Base-by-base conservation (phyloP, 2,113 vertebrate species). In the Platycercus adscitus region DNA sequence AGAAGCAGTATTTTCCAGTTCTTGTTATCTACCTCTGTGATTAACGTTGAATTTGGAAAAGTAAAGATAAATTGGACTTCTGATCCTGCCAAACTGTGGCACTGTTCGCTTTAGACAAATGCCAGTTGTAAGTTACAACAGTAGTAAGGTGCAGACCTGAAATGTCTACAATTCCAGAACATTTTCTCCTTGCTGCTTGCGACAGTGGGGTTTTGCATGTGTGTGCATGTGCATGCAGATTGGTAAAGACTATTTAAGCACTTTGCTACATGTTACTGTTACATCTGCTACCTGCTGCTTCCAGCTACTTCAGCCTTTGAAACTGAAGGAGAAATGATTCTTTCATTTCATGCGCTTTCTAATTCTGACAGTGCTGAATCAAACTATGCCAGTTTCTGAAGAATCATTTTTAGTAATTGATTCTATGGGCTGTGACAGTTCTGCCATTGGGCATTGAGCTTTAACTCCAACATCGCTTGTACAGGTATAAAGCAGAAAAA, bases 151-250 rank as follows among this genome's bases (percentile, higher is more conserved):
- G 49, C 11, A 17, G 26, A 39, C 61, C 46, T 46, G 73, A 84
- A 65, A 53, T 80, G 47, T 69, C 24, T 46, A 17, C 31, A 13
- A 0, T 76, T 65, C 11, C 23, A n/a, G 44, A 55, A 25, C 9
- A 25, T 37, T 89, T 72, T 55, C 13, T 56, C 41, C 13, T 43
- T 20, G 25, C 6, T 35, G 3, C 53, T 39, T 71, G 41, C 11
- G 25, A 50, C 16, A 17, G 11, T 3, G 5, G 14, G 5, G 17
- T 41, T 19, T 18, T 50, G 24, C 78, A 17, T 50, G 43, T 49
- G 35, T 0, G 0, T 26, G 65, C 39, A 10, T 0, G 0, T 44
- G 4, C 55, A 17, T 31, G 15, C 9, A 37, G n/a, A 26, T 28
- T 72, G 55, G 43, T 20, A 60, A 64, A 73, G 47, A 24, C 21